phyloP scores from a whole-genome alignment of 2,113 vertebrate genomes.

The Epinephelus lanceolatus region DNA sequence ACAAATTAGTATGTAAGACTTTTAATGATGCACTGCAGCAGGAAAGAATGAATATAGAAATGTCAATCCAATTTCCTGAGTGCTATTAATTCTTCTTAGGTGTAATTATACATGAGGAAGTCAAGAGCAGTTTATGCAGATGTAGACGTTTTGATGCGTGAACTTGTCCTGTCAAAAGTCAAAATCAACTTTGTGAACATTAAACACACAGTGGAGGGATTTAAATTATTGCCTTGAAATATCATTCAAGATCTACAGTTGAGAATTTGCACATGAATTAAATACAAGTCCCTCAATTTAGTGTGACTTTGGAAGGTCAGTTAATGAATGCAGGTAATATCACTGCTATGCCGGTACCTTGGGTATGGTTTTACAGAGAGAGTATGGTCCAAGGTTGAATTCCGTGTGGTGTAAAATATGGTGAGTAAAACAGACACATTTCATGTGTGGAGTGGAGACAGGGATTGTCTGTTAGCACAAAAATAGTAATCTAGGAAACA shows the following conservation, averaged over 20 bases:
- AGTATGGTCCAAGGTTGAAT: too few species aligned
- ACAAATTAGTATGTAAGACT: too few species aligned
- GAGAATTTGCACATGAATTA: not conserved
- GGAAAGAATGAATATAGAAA: not conserved
- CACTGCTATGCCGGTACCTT: not conserved
- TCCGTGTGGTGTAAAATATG: not conserved
- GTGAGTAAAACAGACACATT: not conserved
- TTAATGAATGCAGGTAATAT: not conserved
- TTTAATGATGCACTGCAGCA: too few species aligned
- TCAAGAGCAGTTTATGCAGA: not conserved
- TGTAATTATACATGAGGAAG: constrained; percentile 4
- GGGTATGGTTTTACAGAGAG: not conserved
- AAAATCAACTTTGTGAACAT: not conserved
- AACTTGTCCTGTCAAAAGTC: not conserved
- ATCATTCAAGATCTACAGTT: not conserved
- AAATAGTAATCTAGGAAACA: constrained; percentile 19
- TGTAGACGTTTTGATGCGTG: not conserved
- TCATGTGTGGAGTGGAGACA: not conserved
- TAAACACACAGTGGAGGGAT: not conserved
- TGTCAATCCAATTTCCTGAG: not conserved
- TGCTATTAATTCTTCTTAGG: not conserved
- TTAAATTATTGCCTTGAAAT: constrained; percentile 11
- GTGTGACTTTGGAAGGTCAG: not conserved
- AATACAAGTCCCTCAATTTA: not conserved
- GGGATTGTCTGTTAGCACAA: constrained; percentile 16